Percentiles rank a stretch among this genome's conserved stretches.
phyloP scores from a whole-genome alignment of 2,888 invertebrate species.

The Morinoia aosen region DNA sequence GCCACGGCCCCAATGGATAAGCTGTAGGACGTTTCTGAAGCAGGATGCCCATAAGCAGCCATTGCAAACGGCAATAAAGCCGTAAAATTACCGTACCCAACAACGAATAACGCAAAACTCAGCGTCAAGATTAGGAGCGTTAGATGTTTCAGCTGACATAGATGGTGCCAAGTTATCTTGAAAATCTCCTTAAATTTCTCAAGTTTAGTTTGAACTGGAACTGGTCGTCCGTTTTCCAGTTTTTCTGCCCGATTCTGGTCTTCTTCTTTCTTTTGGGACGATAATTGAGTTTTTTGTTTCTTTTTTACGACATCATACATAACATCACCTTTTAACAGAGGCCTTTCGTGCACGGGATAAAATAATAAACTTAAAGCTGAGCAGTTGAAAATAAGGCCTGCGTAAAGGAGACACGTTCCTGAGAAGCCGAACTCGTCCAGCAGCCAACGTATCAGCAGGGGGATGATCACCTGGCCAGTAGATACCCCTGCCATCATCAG shows the following conservation, averaged over 20 bases:
- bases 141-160: not conserved
- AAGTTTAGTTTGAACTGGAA: not conserved
- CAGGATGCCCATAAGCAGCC: not conserved
- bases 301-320: not conserved
- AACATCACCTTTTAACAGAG: not conserved
- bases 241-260: not conserved
- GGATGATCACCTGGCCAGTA: not conserved
- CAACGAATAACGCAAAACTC: not conserved
- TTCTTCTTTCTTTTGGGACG: not conserved
- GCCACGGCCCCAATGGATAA: not conserved
- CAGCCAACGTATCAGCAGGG: conserved; percentile 18
- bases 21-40: not conserved
- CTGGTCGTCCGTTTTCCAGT: not conserved
- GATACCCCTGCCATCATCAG: not conserved
- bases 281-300: not conserved
- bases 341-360: not conserved
- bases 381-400: conserved; percentile 15
- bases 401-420: not conserved
- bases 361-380: not conserved
- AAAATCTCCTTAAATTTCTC: not conserved
- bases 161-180: not conserved
- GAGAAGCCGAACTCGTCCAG: conserved; percentile 29
- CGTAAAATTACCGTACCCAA: not conserved
- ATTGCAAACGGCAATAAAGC: conserved; percentile 42
- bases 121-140: not conserved